A percentile compares a stretch with the other conserved stretches of the same genome.
Evolutionary conservation across 2,113 vertebrate genomes (phyloP).

Genomic region (Colaptes auratus): DNA sequence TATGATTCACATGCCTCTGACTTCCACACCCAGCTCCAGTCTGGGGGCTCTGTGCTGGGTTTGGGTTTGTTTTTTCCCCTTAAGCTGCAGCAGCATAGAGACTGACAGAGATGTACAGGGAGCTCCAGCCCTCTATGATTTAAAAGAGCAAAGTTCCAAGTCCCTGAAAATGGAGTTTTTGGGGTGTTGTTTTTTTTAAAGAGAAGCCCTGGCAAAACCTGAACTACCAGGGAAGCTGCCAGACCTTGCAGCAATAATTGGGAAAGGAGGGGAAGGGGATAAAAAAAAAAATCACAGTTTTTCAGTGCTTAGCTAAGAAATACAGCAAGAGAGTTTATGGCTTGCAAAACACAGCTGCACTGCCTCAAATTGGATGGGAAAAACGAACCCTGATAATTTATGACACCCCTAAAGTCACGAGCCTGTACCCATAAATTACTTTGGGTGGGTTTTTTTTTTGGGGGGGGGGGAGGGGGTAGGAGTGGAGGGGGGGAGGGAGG

Average conservation of each 20-base stretch:
- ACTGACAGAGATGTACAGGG: conserved; percentile 4
- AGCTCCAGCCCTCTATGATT: conserved; percentile 43
- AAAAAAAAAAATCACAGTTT: conserved; percentile 66
- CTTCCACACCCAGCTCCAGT: background rate
- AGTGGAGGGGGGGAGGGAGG: conserved; percentile 36
- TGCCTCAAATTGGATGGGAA: conserved; percentile 79
- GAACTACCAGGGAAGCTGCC: conserved; percentile 65
- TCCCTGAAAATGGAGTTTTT: conserved; percentile 57
- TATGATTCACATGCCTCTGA: background rate
- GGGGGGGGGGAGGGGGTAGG: background rate
- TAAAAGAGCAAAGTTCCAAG: conserved; percentile 60
- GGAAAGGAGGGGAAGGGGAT: conserved; percentile 9
- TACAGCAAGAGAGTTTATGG: conserved; percentile 74
- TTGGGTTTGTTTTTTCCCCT: background rate
- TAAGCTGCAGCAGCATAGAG: background rate
- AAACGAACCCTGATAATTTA: conserved; percentile 80
- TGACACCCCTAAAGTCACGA: conserved; percentile 79
- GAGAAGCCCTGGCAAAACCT: conserved; percentile 72
- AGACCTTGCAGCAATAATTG: conserved; percentile 67
- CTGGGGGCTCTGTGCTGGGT: background rate
- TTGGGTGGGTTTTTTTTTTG: background rate
- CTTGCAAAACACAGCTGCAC: conserved; percentile 79
- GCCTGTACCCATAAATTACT: conserved; percentile 78
- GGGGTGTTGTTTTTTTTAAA: background rate
- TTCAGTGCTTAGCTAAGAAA: conserved; percentile 77